Base-by-base conservation (phyloP, 2,797 vertebrate genomes). In the Tragopan temminckii region DNA sequence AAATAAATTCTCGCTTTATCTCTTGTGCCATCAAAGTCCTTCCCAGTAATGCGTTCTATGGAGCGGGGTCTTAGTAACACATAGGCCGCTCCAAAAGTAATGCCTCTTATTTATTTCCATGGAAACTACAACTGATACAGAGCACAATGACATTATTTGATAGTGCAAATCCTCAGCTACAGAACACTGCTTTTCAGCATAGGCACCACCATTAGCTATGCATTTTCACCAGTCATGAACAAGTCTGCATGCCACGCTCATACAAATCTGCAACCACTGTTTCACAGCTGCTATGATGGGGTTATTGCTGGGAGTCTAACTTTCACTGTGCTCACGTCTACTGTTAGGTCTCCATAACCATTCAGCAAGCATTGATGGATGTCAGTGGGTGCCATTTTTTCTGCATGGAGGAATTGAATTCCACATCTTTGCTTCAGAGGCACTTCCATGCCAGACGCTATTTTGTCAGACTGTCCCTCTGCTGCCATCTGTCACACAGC, bases 1-100 rank as follows among this genome's bases (percentile, higher is more conserved):
- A 93, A 96, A 93, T 89, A 95, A 90, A 91, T 59, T 80, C 78
- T 89, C 84, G 11, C 52, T 95, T 75, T 69, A 45, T 62, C 46
- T 33, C 3, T 89, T 88, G 89, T 75, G 70, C 72, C 88, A 79
- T 92, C 94, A 95, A 95, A 94, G 62, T 0, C 0, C 90, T 94
- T 95, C 69, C 62, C 33, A 0, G 27, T 92, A 85, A 89, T 80
- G 91, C 69, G 78, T 87, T 58, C 53, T 24, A 11, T 7, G 20
- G 84, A 89, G 63, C 5, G 2, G 69, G 78, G 78, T 83, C 88
- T 78, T 77, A 76, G 66, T 33, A n/a, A 20, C 31, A n/a, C 7
- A 1, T n/a, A n/a, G 53, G 31, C n/a, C 7, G 7, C 29, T 55
- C 53, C 29, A 9, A 55, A 55, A 55, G 18, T 55, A 55, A 55